These are phyloP conservation scores for Peromyscus californicus DNA, from an alignment of 2,113 vertebrate species.

Conservation along the genomic window DNA sequence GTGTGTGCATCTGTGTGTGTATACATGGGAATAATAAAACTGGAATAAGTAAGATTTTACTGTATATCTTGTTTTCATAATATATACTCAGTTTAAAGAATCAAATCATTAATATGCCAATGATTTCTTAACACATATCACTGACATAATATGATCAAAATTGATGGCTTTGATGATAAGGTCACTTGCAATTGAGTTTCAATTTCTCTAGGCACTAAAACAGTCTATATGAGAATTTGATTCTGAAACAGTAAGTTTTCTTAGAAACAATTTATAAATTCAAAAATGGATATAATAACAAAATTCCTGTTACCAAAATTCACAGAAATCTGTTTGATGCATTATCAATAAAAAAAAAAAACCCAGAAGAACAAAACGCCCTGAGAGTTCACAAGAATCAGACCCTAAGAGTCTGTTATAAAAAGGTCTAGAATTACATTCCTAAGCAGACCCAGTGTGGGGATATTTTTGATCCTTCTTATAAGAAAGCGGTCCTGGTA, in stretches of 20 bases:
- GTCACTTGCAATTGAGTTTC: neutral
- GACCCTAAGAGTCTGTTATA: neutral
- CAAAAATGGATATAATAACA: neutral
- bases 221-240: neutral
- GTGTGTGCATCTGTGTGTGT: neutral
- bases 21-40: slow-evolving; percentile 11
- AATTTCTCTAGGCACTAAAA: slow-evolving; percentile 44
- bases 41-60: neutral
- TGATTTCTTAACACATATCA: slow-evolving; percentile 39
- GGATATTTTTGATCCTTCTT: neutral
- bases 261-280: neutral
- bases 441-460: neutral
- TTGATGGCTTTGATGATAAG: neutral
- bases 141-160: neutral
- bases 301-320: neutral
- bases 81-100: neutral
- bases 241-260: neutral
- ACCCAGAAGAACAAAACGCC: neutral
- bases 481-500: slow-evolving; percentile 35
- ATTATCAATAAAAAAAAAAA: neutral
- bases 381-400: neutral
- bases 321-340: neutral
- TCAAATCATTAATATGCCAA: neutral
- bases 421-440: neutral
- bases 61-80: slow-evolving; percentile 6